A percentile compares a stretch with the other conserved stretches of the same genome.
These are phyloP conservation scores for Cyprinodon brontotheroides DNA, from an alignment of 2,113 vertebrate species.

Conservation along the genomic window DNA sequence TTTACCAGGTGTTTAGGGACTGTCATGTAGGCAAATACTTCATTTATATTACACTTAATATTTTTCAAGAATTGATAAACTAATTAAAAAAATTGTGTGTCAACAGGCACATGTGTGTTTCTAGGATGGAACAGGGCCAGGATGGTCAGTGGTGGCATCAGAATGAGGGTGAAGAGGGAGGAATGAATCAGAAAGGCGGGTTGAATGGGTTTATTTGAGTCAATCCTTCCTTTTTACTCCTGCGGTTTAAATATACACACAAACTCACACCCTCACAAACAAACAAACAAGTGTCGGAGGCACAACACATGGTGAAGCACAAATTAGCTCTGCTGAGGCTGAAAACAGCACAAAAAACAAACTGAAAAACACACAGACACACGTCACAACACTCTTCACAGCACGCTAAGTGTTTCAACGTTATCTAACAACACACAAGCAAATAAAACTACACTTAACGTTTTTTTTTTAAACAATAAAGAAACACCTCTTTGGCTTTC, in stretches of 20 bases:
- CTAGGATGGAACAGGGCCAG: slow-evolving; percentile 69
- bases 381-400: slow-evolving; percentile 28
- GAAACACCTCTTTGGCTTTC: slow-evolving; percentile 42
- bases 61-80: slow-evolving; percentile 1
- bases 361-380: slow-evolving; percentile 11
- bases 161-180: slow-evolving; percentile 53
- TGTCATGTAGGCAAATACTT: not conserved
- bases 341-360: slow-evolving; percentile 22
- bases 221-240: slow-evolving; percentile 70
- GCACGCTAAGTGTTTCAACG: slow-evolving; percentile 24
- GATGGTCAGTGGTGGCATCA: slow-evolving; percentile 41
- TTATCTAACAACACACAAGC: slow-evolving; percentile 15
- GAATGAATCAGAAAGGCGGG: slow-evolving; percentile 51
- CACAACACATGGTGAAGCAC: slow-evolving; percentile 60
- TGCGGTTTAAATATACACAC: slow-evolving; percentile 45
- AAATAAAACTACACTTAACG: slow-evolving; percentile 25
- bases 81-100: slow-evolving; percentile 15
- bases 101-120: slow-evolving; percentile 41
- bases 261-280: slow-evolving; percentile 35
- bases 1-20: no score
- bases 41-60: slow-evolving; percentile 29
- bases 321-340: slow-evolving; percentile 45
- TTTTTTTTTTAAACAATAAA: slow-evolving; percentile 28
- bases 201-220: slow-evolving; percentile 59
- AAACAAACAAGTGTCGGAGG: slow-evolving; percentile 47